Percentiles rank a stretch among this genome's conserved stretches.
Conservation (phyloP, 2,888 invertebrate genomes). For the Sarcophaga subvicina region DNA sequence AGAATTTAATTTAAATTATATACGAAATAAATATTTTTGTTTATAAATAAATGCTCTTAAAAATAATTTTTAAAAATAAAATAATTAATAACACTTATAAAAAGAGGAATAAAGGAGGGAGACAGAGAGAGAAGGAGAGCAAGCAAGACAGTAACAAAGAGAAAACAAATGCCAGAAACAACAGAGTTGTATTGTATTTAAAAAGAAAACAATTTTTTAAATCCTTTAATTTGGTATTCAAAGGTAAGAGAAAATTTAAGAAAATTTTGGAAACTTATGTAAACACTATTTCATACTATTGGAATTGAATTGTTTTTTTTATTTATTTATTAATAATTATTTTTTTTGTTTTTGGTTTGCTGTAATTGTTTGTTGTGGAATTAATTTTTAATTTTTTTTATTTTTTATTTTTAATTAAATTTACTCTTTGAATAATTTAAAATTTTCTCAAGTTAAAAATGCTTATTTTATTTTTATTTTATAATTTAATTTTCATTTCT, state of each 20-base stretch:
- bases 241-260: constrained; percentile 14
- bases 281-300: constrained; percentile 60
- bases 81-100: constrained; percentile 35
- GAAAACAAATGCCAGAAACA: neutral
- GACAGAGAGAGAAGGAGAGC: neutral
- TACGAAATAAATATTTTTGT: constrained; percentile 20
- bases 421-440: constrained; percentile 60
- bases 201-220: neutral
- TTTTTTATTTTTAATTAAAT: constrained; percentile 6
- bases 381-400: constrained; percentile 18
- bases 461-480: constrained; percentile 58
- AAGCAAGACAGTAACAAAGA: neutral
- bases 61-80: constrained; percentile 40
- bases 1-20: constrained; percentile 46
- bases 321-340: constrained; percentile 45
- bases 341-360: constrained; percentile 59
- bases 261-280: constrained; percentile 15
- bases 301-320: constrained; percentile 36
- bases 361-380: constrained; percentile 46
- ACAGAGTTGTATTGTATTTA: constrained; percentile 12
- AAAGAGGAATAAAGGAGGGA: too few species aligned
- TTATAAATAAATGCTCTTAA: constrained; percentile 16
- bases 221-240: neutral
- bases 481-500: constrained; percentile 40
- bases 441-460: constrained; percentile 66